These are phyloP conservation scores for Suillia variegata DNA, from an alignment of 2,888 invertebrate genomes.

Conservation along the genomic window DNA sequence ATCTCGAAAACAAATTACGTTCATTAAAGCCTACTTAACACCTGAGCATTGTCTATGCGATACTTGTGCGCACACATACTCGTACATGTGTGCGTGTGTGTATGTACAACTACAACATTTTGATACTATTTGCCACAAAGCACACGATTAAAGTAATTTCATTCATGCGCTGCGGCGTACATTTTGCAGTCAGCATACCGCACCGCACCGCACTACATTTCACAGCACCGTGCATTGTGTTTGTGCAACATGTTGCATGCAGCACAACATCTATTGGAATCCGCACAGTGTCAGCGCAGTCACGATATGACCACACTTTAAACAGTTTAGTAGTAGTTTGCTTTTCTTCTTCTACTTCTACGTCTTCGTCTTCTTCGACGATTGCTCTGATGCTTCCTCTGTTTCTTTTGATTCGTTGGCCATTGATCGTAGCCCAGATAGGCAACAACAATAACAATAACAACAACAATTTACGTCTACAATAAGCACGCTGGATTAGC, in stretches of 20 bases:
- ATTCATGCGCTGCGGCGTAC: neutral
- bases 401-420: neutral
- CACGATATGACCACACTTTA: constrained; percentile 26
- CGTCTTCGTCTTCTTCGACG: neutral
- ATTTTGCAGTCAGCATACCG: neutral
- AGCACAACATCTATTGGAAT: constrained; percentile 14
- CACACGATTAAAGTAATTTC: constrained; percentile 2
- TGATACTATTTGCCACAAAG: no score
- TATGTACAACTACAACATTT: no score
- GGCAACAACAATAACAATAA: neutral
- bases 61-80: no score
- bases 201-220: neutral
- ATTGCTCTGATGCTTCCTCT: neutral
- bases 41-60: no score
- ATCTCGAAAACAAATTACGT: no score
- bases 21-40: no score
- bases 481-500: constrained; percentile 6
- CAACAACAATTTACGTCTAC: constrained; percentile 8
- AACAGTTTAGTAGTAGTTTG: neutral
- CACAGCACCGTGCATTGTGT: constrained; percentile 23
- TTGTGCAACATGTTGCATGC: constrained; percentile 33
- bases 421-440: constrained; percentile 13
- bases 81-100: no score
- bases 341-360: no score
- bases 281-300: constrained; percentile 24